Conservation (phyloP, 2,797 vertebrate genomes). For the Distichodus sexfasciatus region DNA sequence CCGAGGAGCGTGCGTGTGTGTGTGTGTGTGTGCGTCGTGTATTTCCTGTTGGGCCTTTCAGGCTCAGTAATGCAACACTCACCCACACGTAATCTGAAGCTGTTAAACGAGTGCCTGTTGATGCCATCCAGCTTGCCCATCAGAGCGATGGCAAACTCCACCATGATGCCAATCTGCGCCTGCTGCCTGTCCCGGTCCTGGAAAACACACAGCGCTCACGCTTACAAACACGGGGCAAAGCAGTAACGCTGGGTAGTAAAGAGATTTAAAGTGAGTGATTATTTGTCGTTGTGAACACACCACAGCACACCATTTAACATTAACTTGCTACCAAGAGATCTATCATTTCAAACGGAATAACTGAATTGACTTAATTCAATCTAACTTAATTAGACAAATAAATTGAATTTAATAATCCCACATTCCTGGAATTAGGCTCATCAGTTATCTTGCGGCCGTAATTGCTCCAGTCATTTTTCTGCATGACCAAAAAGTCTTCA, state of each 20-base stretch:
- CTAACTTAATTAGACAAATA: too few relatives aligned
- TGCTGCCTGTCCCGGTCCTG: conserved; percentile 88
- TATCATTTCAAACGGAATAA: too few relatives aligned
- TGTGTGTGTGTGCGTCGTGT: conserved; percentile 23
- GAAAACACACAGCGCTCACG: conserved; percentile 3
- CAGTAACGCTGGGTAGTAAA: neutral
- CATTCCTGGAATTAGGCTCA: too few relatives aligned
- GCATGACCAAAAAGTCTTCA: too few relatives aligned
- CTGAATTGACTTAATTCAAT: too few relatives aligned
- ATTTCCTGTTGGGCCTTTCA: too few relatives aligned
- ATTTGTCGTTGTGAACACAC: neutral
- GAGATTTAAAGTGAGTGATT: neutral
- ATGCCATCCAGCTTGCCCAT: conserved; percentile 96
- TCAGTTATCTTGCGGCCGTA: too few relatives aligned
- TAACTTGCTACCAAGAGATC: too few relatives aligned
- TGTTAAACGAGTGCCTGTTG: conserved; percentile 97
- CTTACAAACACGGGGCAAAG: neutral
- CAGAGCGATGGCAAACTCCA: conserved; percentile 93
- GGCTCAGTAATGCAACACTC: conserved; percentile 69
- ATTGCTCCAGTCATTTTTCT: too few relatives aligned
- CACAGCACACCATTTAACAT: too few relatives aligned
- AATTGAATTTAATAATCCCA: too few relatives aligned
- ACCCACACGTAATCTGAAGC: conserved; percentile 93
- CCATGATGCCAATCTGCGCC: conserved; percentile 92
- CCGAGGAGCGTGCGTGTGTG: neutral